Evolutionary conservation across 2,113 vertebrate genomes (phyloP).

Genomic region (Amblyornis subalaris): DNA sequence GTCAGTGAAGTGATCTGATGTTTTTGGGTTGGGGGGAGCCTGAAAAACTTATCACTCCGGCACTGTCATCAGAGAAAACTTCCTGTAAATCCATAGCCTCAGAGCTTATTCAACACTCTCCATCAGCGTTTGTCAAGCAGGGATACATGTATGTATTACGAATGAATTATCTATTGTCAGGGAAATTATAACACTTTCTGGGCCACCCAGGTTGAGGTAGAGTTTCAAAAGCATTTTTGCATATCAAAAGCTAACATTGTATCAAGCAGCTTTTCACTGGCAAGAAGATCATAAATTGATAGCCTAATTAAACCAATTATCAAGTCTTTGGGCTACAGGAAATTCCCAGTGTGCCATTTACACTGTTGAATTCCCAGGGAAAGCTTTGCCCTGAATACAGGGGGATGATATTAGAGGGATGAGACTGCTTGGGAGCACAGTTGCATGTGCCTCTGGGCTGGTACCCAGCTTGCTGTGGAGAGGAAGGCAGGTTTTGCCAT

Average conservation of each 20-base stretch:
- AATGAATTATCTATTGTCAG: slow-evolving; percentile 32
- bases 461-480: neutral
- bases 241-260: slow-evolving; percentile 50
- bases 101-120: neutral
- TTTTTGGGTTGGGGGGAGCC: neutral
- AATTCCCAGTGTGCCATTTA: slow-evolving; percentile 10
- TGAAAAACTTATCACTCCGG: neutral
- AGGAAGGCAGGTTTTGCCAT: neutral
- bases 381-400: neutral
- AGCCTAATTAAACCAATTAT: slow-evolving; percentile 22
- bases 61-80: neutral
- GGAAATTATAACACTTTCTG: slow-evolving; percentile 20
- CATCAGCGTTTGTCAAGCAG: neutral
- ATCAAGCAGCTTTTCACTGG: slow-evolving; percentile 16
- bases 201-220: slow-evolving; percentile 49
- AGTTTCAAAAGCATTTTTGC: slow-evolving; percentile 60
- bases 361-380: neutral
- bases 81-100: neutral
- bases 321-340: neutral
- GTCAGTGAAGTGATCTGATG: neutral
- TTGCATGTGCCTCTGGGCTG: fast-evolving
- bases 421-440: fast-evolving
- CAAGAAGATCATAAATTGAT: slow-evolving; percentile 35
- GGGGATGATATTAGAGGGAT: neutral
- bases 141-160: neutral